These are phyloP conservation scores for Torymus tubicola DNA, from an alignment of 2,888 invertebrate species.

Conservation along the genomic window DNA sequence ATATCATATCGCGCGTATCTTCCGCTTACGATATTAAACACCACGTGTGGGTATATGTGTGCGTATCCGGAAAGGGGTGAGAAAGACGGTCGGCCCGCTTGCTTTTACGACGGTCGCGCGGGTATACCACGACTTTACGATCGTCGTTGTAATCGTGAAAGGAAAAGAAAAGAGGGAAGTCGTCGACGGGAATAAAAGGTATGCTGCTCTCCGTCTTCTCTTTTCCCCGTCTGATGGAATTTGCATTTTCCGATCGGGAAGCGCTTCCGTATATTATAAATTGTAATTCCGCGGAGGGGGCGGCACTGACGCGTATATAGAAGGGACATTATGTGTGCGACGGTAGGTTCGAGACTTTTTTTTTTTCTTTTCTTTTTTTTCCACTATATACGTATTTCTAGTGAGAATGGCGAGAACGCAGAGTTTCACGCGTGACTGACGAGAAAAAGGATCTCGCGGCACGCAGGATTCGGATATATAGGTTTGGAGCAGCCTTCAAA, in stretches of 20 bases:
- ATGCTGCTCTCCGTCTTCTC: conserved; percentile 1
- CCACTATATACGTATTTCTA: conserved; percentile 12
- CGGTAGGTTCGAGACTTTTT: neutral
- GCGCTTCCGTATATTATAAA: conserved; percentile 43
- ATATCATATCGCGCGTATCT: too few relatives aligned
- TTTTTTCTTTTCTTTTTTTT: neutral
- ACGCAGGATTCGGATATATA: too few relatives aligned
- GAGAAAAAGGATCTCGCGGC: neutral
- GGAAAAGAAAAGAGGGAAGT: conserved; percentile 5
- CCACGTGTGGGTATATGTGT: too few relatives aligned
- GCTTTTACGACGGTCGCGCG: conserved; percentile 66
- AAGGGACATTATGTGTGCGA: conserved; percentile 46
- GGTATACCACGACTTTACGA: conserved; percentile 66
- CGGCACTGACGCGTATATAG: neutral
- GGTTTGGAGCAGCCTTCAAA: too few relatives aligned
- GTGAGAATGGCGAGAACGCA: too few relatives aligned
- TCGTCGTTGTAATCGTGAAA: conserved; percentile 60
- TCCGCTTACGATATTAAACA: too few relatives aligned
- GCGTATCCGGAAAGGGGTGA: too few relatives aligned
- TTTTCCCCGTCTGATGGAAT: conserved; percentile 27
- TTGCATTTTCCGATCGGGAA: conserved; percentile 48
- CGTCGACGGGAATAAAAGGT: conserved; percentile 14
- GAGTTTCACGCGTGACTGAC: conserved; percentile 24
- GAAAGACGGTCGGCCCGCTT: neutral
- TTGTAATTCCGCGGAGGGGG: conserved; percentile 31